A percentile compares a stretch with the other conserved stretches of the same genome.
These are phyloP conservation scores for Aleiodes testaceus DNA, from an alignment of 2,888 invertebrate species.

Conservation along the genomic window DNA sequence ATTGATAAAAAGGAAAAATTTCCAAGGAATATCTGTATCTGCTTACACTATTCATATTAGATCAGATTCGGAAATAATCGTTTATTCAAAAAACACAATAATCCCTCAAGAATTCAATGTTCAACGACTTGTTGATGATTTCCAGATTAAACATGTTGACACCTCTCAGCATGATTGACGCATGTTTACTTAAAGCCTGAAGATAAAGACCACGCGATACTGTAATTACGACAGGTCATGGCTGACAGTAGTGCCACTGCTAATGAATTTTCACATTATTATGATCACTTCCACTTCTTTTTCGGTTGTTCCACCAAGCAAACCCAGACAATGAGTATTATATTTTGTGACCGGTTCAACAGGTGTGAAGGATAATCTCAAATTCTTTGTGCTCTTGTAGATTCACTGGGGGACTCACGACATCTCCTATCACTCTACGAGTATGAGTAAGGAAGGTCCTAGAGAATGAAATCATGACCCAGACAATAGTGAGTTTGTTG, in stretches of 20 bases:
- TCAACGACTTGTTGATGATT: background rate
- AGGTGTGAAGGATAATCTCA: slow-evolving; percentile 20
- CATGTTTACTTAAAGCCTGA: slow-evolving; percentile 50
- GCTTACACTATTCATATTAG: no score
- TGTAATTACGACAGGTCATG: slow-evolving; percentile 66
- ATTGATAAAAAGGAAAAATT: no score
- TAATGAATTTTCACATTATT: slow-evolving; percentile 5
- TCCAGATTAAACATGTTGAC: background rate
- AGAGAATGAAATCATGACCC: slow-evolving; percentile 14
- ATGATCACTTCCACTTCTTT: slow-evolving; percentile 5
- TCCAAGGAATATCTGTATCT: no score
- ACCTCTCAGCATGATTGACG: slow-evolving; percentile 8
- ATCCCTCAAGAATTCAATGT: background rate
- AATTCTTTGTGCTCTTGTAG: slow-evolving; percentile 1
- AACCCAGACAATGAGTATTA: background rate
- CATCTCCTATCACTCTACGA: background rate
- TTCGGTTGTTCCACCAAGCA: background rate
- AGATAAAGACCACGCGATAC: slow-evolving; percentile 55
- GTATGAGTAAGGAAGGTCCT: background rate
- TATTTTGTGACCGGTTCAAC: slow-evolving; percentile 11
- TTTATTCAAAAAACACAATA: background rate
- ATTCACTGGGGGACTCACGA: background rate
- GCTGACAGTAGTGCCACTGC: slow-evolving; percentile 41
- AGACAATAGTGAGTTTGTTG: slow-evolving; percentile 11
- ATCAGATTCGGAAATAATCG: background rate